Evolutionary conservation across 2,888 invertebrate genomes (phyloP).

Genomic region (Atherix ibis): DNA sequence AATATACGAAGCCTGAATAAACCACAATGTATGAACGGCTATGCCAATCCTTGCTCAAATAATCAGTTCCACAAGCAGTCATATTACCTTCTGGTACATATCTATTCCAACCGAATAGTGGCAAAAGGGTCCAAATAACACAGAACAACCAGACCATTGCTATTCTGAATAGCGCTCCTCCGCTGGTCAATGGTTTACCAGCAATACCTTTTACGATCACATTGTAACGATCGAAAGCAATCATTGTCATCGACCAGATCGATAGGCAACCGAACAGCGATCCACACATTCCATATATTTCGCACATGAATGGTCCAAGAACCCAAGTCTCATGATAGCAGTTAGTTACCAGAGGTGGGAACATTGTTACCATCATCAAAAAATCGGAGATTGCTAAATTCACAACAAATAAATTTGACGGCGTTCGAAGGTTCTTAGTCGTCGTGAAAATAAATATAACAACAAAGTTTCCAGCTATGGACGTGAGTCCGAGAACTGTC

Average conservation of each 20-base stretch:
- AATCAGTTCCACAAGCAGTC: slow-evolving; percentile 41
- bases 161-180: slow-evolving; percentile 32
- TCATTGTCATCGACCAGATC: slow-evolving; percentile 41
- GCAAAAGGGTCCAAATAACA: slow-evolving; percentile 34
- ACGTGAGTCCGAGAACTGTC: slow-evolving; percentile 45
- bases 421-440: slow-evolving; percentile 50
- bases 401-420: slow-evolving; percentile 78
- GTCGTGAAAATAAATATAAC: slow-evolving; percentile 31
- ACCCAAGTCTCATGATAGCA: slow-evolving; percentile 54
- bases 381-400: slow-evolving; percentile 87
- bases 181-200: slow-evolving; percentile 35
- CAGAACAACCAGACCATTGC: slow-evolving; percentile 36
- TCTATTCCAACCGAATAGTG: slow-evolving; percentile 39
- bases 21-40: slow-evolving; percentile 36
- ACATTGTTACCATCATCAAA: slow-evolving; percentile 57
- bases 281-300: slow-evolving; percentile 72
- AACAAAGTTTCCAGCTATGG: slow-evolving; percentile 29
- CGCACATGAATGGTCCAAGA: slow-evolving; percentile 56
- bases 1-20: slow-evolving; percentile 34
- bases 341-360: slow-evolving; percentile 56
- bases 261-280: slow-evolving; percentile 44
- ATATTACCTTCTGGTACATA: slow-evolving; percentile 48
- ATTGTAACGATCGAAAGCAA: slow-evolving; percentile 41
- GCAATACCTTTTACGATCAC: slow-evolving; percentile 41
- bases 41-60: slow-evolving; percentile 33